These are phyloP conservation scores for Amblyraja radiata DNA, from an alignment of 2,797 vertebrate genomes.

Conservation along the genomic window DNA sequence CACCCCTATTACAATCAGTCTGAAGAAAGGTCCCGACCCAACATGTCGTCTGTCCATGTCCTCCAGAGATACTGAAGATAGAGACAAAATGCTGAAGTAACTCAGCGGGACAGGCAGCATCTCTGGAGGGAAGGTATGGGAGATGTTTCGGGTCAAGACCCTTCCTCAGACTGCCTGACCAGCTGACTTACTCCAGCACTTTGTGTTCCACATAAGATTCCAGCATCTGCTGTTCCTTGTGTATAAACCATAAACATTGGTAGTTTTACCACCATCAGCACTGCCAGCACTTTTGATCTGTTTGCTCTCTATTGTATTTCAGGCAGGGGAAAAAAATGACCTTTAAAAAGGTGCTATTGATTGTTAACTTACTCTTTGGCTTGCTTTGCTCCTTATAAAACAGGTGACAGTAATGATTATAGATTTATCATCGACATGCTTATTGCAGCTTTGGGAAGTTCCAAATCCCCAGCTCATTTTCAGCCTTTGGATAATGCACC, in stretches of 20 bases:
- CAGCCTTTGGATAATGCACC: not conserved
- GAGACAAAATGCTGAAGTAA: no score
- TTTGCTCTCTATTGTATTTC: not conserved
- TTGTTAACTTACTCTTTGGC: not conserved
- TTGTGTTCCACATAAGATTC: no score
- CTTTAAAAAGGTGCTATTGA: constrained; percentile 16
- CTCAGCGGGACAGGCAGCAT: no score
- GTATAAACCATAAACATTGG: not conserved
- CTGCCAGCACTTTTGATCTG: constrained; percentile 13
- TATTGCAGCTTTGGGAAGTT: constrained; percentile 7
- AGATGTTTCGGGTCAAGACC: no score
- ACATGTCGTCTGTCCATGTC: no score
- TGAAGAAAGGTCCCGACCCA: no score
- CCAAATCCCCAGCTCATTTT: constrained; percentile 15
- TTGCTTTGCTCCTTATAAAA: not conserved
- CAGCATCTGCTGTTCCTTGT: no score
- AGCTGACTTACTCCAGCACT: no score
- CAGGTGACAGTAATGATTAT: not conserved
- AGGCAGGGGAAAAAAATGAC: not conserved
- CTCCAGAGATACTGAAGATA: no score
- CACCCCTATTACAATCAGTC: no score
- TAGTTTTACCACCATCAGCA: not conserved
- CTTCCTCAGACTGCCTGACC: no score
- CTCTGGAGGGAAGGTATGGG: no score
- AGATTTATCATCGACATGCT: not conserved